Evolutionary conservation across 2,797 vertebrate species (phyloP).

Genomic region (Sternarchorhynchus goeldii): DNA sequence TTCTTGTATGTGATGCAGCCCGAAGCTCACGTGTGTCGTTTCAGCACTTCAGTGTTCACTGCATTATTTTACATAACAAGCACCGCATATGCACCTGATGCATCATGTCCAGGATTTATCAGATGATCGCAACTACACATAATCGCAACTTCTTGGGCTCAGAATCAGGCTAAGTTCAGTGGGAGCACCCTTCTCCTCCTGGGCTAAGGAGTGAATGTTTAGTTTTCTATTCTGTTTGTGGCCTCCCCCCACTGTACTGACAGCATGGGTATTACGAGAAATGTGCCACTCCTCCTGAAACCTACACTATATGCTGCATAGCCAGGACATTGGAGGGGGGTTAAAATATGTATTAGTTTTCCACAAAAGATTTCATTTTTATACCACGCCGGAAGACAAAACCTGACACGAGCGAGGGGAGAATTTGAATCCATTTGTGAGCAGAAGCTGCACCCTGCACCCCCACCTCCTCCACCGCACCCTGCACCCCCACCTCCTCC

Average conservation of each 20-base stretch:
- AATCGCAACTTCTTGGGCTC: slow-evolving; percentile 12
- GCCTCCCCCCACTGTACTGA: slow-evolving; percentile 62
- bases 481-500: background rate
- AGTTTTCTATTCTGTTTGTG: slow-evolving; percentile 70
- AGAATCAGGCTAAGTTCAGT: slow-evolving; percentile 26
- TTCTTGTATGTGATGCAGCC: slow-evolving; percentile 22
- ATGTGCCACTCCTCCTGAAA: slow-evolving; percentile 62
- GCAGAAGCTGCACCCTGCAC: slow-evolving; percentile 4
- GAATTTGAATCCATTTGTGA: slow-evolving; percentile 65
- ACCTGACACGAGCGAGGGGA: slow-evolving; percentile 56
- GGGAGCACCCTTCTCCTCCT: slow-evolving; percentile 35
- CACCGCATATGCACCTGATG: slow-evolving; percentile 20
- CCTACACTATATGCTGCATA: slow-evolving; percentile 58
- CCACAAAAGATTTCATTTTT: slow-evolving; percentile 58
- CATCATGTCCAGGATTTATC: slow-evolving; percentile 44
- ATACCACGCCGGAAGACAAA: slow-evolving; percentile 72
- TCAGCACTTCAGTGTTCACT: slow-evolving; percentile 14
- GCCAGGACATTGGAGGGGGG: slow-evolving; percentile 68
- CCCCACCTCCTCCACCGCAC: background rate
- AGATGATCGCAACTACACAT: slow-evolving; percentile 42
- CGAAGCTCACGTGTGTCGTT: background rate
- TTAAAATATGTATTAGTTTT: slow-evolving; percentile 82
- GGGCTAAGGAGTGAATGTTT: slow-evolving; percentile 51
- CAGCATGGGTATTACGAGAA: slow-evolving; percentile 62
- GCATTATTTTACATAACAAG: slow-evolving; percentile 52